These are phyloP conservation scores for Drosophila chauvacae DNA, from an alignment of 1,140 invertebrate species.

Conservation along the genomic window DNA sequence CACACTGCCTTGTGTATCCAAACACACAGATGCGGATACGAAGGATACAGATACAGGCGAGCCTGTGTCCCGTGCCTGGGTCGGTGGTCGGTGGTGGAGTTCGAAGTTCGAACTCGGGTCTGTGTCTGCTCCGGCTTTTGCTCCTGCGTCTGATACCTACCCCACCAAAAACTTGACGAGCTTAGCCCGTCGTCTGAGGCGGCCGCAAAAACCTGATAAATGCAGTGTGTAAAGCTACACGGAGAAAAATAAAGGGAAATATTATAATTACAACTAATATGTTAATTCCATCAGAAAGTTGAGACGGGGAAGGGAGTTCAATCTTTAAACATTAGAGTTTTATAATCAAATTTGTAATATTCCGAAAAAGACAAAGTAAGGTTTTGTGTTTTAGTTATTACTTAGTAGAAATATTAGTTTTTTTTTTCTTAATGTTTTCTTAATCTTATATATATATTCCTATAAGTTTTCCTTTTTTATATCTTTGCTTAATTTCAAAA, in stretches of 20 bases:
- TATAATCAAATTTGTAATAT: neutral
- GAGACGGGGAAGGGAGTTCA: accelerated
- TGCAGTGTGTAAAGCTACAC: slow-evolving; percentile 21
- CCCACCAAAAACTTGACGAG: slow-evolving; percentile 82
- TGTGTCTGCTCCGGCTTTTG: slow-evolving; percentile 33
- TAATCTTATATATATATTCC: no score
- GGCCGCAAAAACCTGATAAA: slow-evolving; percentile 44
- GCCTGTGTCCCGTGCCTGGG: slow-evolving; percentile 19
- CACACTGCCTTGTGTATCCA: slow-evolving; percentile 2
- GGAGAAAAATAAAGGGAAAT: neutral
- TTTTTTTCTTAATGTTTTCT: no score
- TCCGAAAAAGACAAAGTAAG: neutral
- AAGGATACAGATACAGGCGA: slow-evolving; percentile 8
- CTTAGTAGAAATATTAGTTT: neutral
- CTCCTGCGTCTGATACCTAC: slow-evolving; percentile 59
- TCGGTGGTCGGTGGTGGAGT: slow-evolving; percentile 63
- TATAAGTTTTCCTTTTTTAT: neutral
- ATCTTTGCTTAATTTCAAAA: neutral
- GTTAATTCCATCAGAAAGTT: neutral
- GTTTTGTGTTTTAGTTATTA: neutral
- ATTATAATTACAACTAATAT: no score
- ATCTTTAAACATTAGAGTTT: neutral
- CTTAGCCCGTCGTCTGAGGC: slow-evolving; percentile 51
- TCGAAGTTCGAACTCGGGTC: slow-evolving; percentile 47
- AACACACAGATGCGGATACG: slow-evolving; percentile 12